Percentiles rank a stretch among this genome's conserved stretches.
These are phyloP conservation scores for Chaetogeoica ovagalla DNA, from an alignment of 2,888 invertebrate species.

Conservation along the genomic window DNA sequence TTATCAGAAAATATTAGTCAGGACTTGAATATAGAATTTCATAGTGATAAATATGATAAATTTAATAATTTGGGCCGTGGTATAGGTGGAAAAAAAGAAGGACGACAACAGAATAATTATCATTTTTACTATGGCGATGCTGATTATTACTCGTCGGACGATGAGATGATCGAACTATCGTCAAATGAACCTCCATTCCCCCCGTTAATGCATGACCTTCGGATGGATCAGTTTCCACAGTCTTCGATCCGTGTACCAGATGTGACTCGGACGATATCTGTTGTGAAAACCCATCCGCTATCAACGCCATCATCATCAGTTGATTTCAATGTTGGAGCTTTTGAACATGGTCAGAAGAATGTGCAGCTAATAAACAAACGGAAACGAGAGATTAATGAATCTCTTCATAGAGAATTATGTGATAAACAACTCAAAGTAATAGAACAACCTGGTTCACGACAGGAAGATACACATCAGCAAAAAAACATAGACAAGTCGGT, in stretches of 20 bases:
- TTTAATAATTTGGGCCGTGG: too few species aligned
- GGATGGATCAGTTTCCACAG: constrained; percentile 18
- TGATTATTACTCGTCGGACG: constrained; percentile 24
- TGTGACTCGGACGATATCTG: neutral
- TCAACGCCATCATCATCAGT: neutral
- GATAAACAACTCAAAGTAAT: neutral
- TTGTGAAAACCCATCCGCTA: neutral
- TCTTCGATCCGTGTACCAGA: neutral
- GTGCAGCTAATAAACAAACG: neutral
- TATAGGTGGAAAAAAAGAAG: neutral
- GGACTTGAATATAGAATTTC: neutral
- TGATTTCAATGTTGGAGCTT: neutral
- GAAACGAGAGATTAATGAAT: neutral
- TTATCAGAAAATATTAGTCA: neutral
- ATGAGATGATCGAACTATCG: neutral
- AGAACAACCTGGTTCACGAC: neutral
- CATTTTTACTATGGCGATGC: neutral
- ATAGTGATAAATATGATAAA: neutral
- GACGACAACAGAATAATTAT: neutral
- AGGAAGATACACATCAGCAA: neutral
- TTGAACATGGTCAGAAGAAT: neutral
- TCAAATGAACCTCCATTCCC: neutral
- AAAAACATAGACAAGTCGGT: too few species aligned
- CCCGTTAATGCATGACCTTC: constrained; percentile 25
- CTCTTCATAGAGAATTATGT: neutral